These are phyloP conservation scores for Sisyra terminalis DNA, from an alignment of 2,888 invertebrate species.

Conservation along the genomic window DNA sequence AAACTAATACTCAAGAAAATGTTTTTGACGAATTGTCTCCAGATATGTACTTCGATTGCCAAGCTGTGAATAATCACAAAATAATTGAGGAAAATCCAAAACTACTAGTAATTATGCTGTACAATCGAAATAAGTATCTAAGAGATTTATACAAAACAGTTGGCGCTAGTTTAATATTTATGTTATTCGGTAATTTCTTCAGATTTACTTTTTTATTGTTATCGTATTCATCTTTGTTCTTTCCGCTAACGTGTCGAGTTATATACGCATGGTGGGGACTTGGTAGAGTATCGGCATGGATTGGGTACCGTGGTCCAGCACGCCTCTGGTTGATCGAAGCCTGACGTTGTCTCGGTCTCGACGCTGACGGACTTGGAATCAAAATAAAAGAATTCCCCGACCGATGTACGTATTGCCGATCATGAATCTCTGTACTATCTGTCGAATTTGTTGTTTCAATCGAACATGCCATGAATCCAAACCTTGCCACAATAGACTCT, in stretches of 20 bases:
- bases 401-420: constrained; percentile 88
- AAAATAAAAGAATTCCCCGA: constrained; percentile 93
- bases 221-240: constrained; percentile 58
- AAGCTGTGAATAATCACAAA: too few species aligned
- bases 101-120: too few species aligned
- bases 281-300: constrained; percentile 52
- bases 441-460: constrained; percentile 33
- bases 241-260: constrained; percentile 73
- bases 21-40: too few species aligned
- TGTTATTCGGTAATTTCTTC: not conserved
- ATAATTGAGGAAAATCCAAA: too few species aligned
- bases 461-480: constrained; percentile 79
- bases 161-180: too few species aligned
- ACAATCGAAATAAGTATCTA: too few species aligned
- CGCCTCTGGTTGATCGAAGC: constrained; percentile 18
- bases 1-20: too few species aligned
- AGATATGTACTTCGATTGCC: too few species aligned
- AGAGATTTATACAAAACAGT: too few species aligned
- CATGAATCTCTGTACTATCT: constrained; percentile 31
- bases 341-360: constrained; percentile 30
- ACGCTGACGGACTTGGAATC: constrained; percentile 48
- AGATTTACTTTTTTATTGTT: constrained; percentile 36
- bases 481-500: constrained; percentile 74
- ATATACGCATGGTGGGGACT: constrained; percentile 82
- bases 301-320: constrained; percentile 29